phyloP scores from a whole-genome alignment of 2,797 vertebrate genomes.

The Pelochelys cantorii region DNA sequence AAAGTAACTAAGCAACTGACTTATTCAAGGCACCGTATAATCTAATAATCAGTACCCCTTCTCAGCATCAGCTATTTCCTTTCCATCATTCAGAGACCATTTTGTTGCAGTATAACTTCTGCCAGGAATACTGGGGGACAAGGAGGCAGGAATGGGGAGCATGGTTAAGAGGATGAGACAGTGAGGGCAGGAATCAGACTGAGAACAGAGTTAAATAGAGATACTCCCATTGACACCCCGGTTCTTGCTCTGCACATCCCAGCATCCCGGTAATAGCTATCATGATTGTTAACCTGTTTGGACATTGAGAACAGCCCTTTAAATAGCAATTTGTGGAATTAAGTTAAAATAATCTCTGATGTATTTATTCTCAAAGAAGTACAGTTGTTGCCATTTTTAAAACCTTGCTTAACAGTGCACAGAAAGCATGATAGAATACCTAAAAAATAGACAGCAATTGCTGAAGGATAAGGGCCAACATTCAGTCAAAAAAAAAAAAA shows the following conservation, averaged over 20 bases:
- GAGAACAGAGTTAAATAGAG: background rate
- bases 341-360: background rate
- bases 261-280: background rate
- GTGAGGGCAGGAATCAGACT: background rate
- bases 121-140: background rate
- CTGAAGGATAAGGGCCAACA: background rate
- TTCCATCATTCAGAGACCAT: background rate
- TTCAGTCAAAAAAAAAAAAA: background rate
- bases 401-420: background rate
- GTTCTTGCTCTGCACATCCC: background rate
- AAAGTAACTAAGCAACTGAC: background rate
- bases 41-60: no score
- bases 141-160: background rate
- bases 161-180: background rate
- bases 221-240: background rate
- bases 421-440: background rate
- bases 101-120: background rate
- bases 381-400: no score
- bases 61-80: background rate
- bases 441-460: background rate
- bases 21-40: background rate
- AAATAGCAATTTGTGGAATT: background rate
- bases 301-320: background rate
- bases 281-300: background rate
- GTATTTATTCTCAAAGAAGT: background rate